Base-by-base conservation (phyloP, 2,888 invertebrate genomes). In the Gari tellinella region DNA sequence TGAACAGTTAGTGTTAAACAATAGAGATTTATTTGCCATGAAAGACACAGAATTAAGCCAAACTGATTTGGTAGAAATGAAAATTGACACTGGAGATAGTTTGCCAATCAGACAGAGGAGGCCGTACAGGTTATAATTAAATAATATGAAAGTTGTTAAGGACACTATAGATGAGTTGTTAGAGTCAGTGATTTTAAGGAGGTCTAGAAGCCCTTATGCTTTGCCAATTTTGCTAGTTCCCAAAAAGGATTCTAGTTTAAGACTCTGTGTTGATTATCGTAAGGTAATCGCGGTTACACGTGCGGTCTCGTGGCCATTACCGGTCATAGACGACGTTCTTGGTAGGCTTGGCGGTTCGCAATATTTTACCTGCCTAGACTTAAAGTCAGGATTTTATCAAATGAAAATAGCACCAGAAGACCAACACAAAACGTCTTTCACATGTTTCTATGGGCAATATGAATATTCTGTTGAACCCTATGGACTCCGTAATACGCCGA, bases 311-410 rank as follows among this genome's bases (percentile, higher is more conserved):
- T 58, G 67, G 25, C 73, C 70, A 15, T 52, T 76, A 8, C 64
- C 72, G 14, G 19, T 66, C 12, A 73, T 72, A 43, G 73, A 77
- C 25, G 73, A 68, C 41, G 60, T 78, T 15, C 40, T 81, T 3
- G 43, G 31, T 12, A 19, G 45, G 15, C 43, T 80, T 48, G 72
- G 66, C 26, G 51, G 62, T 48, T 53, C 74, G 4, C 60, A 60
- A 26, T 78, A 64, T 48, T 78, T 72, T 49, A 58, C 63, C 3
- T 61, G 60, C 10, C 26, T 68, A 21, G 77, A 81, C 46, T 41
- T 81, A 5, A 62, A 62, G 45, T 46, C 55, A n/a, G 72, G 74
- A 0, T 77, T 65, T 52, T 80, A 72, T 67, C 72, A 80, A 40
- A 46, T 80, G 4, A 19, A 46, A 8, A 57, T 73, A 31, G 45